Base-by-base conservation (phyloP, 2,797 vertebrate species). In the Erethizon dorsatum region DNA sequence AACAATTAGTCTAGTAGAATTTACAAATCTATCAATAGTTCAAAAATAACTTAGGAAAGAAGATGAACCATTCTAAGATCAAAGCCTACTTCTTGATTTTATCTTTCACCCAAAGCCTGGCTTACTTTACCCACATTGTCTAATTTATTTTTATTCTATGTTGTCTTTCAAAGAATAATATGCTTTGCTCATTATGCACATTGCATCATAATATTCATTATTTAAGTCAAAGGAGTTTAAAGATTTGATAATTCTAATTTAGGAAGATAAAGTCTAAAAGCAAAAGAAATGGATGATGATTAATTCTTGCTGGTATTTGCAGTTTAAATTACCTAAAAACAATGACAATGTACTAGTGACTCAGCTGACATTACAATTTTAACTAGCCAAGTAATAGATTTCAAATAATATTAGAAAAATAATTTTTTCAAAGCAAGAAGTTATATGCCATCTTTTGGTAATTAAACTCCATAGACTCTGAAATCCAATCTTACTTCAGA, bases 221-320 rank as follows among this genome's bases (percentile, higher is more conserved):
- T 78, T 88, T 95, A 97, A 94, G 41, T 93, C 33, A 92, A 93
- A 86, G 28, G 31, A 45, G n/a, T 94, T 94, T 95, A 95, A 96
- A 88, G 75, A 90, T 89, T 63, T 95, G 77, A 96, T 63, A 52
- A 20, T 24, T 97, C 83, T 85, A 73, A 86, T 88, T 97, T 88
- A 90, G 15, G 0, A 83, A 94, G 82, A 94, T 94, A 90, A 71
- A 75, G 26, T 83, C 26, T 33, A n/a, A 95, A 95, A 95, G 67
- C n/a, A 61, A 80, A 50, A 56, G 0, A 41, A 95, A 82, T 63
- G 95, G 73, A 92, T 9, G 31, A 47, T 69, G 89, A 69, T 85
- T 95, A 95, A 96, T 50, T 83, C 94, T 96, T 82, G 0, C 33
- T 57, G 33, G 54, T 80, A 54, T 86, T 88, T 90, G 67, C 11